Evolutionary conservation across 2,113 vertebrate species (phyloP).

Genomic region (Myodes glareolus): DNA sequence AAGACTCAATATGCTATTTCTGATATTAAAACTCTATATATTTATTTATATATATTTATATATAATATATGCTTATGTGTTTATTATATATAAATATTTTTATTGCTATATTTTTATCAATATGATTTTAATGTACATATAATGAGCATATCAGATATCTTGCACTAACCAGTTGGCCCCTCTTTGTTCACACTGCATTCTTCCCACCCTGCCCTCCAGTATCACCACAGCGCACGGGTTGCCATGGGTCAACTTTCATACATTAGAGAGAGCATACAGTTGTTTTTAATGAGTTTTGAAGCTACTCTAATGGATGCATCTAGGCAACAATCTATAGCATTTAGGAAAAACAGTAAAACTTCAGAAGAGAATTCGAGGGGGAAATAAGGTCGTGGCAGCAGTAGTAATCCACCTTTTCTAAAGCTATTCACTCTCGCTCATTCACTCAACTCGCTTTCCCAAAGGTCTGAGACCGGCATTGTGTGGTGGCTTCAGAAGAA

Average conservation of each 20-base stretch:
- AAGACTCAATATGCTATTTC: background rate
- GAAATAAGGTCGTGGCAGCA: background rate
- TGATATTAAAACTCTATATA: background rate
- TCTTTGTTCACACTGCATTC: background rate
- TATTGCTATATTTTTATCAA: background rate
- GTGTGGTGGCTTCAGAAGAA: background rate
- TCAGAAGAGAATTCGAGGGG: background rate
- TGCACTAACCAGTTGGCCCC: background rate
- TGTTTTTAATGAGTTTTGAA: background rate
- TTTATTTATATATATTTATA: too few relatives aligned
- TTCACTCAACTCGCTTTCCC: background rate
- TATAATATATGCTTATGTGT: too few relatives aligned
- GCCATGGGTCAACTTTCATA: background rate
- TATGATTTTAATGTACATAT: background rate
- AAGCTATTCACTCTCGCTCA: background rate
- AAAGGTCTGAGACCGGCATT: accelerated
- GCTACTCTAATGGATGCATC: background rate
- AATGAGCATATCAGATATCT: background rate
- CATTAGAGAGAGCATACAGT: background rate
- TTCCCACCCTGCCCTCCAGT: background rate
- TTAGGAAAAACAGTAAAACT: conserved; percentile 1
- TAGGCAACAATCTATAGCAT: background rate
- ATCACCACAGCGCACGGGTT: background rate
- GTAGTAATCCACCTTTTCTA: background rate
- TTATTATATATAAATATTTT: too few relatives aligned